Evolutionary conservation across 2,113 vertebrate species (phyloP).

Genomic region (Mobula birostris): DNA sequence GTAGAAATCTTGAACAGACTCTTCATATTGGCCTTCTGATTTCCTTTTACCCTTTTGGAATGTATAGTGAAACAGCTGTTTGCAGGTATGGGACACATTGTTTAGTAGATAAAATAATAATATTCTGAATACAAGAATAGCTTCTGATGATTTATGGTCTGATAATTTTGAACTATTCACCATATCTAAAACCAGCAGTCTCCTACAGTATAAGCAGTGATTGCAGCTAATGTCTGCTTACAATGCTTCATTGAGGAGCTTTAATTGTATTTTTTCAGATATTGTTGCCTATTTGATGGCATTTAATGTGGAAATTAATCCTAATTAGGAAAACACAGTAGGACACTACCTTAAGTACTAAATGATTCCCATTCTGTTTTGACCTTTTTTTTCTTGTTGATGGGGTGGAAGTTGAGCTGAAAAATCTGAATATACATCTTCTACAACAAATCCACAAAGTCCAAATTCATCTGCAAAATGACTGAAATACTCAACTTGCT

Average conservation of each 20-base stretch:
- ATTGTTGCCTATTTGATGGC: not conserved
- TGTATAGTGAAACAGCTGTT: not conserved
- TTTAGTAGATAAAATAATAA: not conserved
- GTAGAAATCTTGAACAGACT: not conserved
- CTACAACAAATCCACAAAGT: not conserved
- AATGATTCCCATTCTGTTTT: not conserved
- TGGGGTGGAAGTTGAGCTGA: not conserved
- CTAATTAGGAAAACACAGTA: not conserved
- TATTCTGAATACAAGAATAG: not conserved
- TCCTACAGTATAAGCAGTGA: not conserved
- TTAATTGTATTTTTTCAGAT: not conserved
- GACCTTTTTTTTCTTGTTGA: not conserved
- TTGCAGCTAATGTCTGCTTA: not conserved
- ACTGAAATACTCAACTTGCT: not conserved
- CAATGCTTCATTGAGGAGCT: not conserved
- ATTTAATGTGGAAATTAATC: not conserved
- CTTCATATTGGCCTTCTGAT: not conserved
- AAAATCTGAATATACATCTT: not conserved
- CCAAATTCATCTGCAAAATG: not conserved
- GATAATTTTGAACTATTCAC: slow-evolving; percentile 23
- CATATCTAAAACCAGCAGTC: not conserved
- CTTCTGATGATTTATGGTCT: not conserved
- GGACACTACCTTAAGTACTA: not conserved
- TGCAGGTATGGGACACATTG: not conserved
- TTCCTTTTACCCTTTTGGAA: not conserved